phyloP scores from a whole-genome alignment of 1,140 invertebrate species.

The Atta texana region DNA sequence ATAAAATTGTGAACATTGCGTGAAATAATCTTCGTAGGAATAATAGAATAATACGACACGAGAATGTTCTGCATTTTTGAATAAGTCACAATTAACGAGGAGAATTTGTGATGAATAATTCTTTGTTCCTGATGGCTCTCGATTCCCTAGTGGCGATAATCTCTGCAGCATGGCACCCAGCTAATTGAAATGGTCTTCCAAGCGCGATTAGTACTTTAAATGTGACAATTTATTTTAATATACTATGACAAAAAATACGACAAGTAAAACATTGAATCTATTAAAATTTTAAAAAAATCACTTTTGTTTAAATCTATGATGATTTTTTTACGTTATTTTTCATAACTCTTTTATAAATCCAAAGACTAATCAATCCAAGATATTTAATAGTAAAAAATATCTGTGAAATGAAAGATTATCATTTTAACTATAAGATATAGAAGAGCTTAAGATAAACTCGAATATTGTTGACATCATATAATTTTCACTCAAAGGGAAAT shows the following conservation, averaged over 20 bases:
- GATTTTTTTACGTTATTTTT: background rate
- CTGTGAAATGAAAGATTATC: background rate
- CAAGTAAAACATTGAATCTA: background rate
- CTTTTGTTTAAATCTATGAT: background rate
- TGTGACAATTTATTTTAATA: constrained; percentile 10
- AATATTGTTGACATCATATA: background rate
- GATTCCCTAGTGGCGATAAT: background rate
- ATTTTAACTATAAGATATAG: background rate
- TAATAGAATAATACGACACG: constrained; percentile 8
- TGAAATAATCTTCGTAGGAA: constrained; percentile 2
- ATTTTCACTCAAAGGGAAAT: background rate
- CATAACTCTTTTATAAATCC: background rate
- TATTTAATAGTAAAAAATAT: background rate
- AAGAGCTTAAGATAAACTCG: background rate
- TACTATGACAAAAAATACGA: background rate
- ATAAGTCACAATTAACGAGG: constrained; percentile 31
- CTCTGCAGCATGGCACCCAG: background rate
- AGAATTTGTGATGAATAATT: constrained; percentile 25
- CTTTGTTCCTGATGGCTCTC: constrained; percentile 22
- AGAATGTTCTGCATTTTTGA: constrained; percentile 28
- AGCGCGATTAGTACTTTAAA: background rate
- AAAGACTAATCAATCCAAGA: background rate
- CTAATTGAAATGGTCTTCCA: background rate
- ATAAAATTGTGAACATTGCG: background rate
- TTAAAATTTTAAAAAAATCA: background rate